Conservation (phyloP, 64 coral and sea anemone genomes). For the Hydrozoanthus tunicans region DNA sequence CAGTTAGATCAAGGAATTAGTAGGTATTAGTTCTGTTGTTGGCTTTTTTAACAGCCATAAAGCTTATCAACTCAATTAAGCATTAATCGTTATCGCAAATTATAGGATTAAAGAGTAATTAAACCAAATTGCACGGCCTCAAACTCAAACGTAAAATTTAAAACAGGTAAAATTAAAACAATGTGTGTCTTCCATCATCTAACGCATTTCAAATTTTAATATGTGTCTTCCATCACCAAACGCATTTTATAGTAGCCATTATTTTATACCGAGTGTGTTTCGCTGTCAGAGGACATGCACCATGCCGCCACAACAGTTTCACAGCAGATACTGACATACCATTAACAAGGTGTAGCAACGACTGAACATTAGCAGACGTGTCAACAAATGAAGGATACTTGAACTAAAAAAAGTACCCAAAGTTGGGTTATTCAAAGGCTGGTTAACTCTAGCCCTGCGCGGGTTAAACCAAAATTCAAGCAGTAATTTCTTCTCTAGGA, state of each 20-base stretch:
- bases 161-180: not conserved
- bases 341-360: not conserved
- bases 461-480: no score
- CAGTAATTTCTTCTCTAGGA: no score
- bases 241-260: not conserved
- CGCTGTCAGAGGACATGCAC: constrained; percentile 6
- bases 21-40: not conserved
- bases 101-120: no score
- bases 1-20: not conserved
- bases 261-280: not conserved
- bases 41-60: no score
- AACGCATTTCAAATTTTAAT: not conserved
- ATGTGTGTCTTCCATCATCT: not conserved
- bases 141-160: not conserved
- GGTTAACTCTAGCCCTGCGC: no score
- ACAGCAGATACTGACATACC: constrained; percentile 52
- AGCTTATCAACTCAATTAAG: no score
- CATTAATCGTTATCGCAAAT: no score
- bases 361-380: not conserved
- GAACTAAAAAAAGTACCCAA: no score
- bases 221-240: not conserved
- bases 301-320: constrained; percentile 27
- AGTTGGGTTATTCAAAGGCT: no score
- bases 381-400: not conserved
- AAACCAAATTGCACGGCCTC: not conserved